Evolutionary conservation across 2,888 invertebrate species (phyloP).

Genomic region (Adelognathus sp.): DNA sequence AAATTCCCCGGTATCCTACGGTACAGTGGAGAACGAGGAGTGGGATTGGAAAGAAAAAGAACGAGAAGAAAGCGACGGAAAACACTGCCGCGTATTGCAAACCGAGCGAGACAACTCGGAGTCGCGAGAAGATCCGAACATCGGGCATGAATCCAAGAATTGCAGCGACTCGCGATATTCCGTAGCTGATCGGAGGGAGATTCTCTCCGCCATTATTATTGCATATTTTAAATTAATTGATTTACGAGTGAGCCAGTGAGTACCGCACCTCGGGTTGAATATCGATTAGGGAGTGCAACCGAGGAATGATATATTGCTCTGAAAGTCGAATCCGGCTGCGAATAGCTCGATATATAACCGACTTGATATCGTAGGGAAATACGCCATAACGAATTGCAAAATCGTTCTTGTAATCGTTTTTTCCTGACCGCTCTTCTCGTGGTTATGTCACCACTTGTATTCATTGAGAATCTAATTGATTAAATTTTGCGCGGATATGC

Average conservation of each 20-base stretch:
- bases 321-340: conserved; percentile 47
- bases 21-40: not conserved
- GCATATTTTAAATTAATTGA: conserved; percentile 61
- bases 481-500: no score
- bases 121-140: conserved; percentile 35
- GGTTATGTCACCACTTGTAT: no score
- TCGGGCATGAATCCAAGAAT: conserved; percentile 58
- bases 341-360: conserved; percentile 52
- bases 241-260: conserved; percentile 50
- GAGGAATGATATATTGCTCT: conserved; percentile 52
- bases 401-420: not conserved
- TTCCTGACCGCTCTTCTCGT: no score
- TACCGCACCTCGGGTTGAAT: conserved; percentile 44
- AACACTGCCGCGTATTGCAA: not conserved
- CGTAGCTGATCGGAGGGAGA: conserved; percentile 24
- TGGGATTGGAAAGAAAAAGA: no score
- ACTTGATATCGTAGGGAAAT: conserved; percentile 43
- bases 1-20: not conserved
- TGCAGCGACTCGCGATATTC: conserved; percentile 26
- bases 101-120: conserved; percentile 36
- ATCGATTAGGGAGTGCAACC: conserved; percentile 55
- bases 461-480: no score
- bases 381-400: conserved; percentile 23
- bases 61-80: not conserved
- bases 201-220: conserved; percentile 50